phyloP scores from a whole-genome alignment of 1,140 invertebrate species.

The Platyscapa corneri region DNA sequence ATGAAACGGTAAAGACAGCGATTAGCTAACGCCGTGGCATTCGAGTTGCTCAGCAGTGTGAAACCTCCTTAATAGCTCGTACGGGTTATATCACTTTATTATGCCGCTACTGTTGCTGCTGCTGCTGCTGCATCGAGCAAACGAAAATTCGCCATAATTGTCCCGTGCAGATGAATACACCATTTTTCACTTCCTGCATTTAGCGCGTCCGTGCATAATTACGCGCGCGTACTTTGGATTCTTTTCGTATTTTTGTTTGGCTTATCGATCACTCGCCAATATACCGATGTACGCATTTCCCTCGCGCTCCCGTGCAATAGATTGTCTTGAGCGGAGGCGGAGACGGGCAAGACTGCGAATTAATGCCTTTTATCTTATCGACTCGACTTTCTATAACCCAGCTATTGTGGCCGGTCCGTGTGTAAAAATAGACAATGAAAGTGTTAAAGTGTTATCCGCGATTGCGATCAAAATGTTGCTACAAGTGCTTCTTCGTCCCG shows the following conservation, averaged over 20 bases:
- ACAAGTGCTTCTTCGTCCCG: no score
- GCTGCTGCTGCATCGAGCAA: not conserved
- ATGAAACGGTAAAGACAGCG: conserved; percentile 19
- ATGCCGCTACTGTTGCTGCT: not conserved
- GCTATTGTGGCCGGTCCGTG: not conserved
- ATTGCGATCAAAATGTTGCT: not conserved
- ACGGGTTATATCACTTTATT: conserved; percentile 34
- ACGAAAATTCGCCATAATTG: conserved; percentile 23
- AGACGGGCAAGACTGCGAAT: not conserved
- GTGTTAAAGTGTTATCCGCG: not conserved
- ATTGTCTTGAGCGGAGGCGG: no score
- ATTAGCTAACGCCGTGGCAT: conserved; percentile 18
- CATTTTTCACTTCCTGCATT: not conserved
- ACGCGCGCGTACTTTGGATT: not conserved
- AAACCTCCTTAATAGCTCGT: conserved; percentile 27
- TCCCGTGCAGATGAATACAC: not conserved
- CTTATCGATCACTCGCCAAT: not conserved
- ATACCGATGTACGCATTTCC: no score
- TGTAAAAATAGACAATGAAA: conserved; percentile 22
- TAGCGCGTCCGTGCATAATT: not conserved
- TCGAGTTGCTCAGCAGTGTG: conserved; percentile 20
- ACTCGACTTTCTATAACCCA: not conserved
- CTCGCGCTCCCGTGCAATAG: no score
- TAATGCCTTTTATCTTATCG: conserved; percentile 11
- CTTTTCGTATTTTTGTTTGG: not conserved